Evolutionary conservation across 2,113 vertebrate species (phyloP), one percentile per base, ranked within the genome.

Genomic region (Coturnix japonica): DNA sequence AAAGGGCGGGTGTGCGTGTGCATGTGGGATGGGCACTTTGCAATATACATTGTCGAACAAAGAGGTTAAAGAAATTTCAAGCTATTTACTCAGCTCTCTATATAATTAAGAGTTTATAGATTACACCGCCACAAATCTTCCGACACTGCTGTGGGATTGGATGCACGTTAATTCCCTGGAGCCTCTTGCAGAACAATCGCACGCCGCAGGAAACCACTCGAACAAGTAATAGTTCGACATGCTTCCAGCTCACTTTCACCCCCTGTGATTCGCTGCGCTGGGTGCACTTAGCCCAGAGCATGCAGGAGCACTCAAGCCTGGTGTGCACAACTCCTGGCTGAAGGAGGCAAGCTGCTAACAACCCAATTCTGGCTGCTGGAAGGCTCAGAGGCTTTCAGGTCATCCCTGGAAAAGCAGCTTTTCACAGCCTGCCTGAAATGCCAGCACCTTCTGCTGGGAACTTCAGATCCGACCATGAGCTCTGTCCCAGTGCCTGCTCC

Each of bases 51-150:
- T 64, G 0, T 2, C 44, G 79, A 93, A 96, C 81, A 89, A 96
- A 96, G 92, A 83, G 81, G 81, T 94, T 80, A 87, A 93, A 93
- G 89, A 80, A 30, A 85, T 93, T 91, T 73, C 64, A 67, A 85
- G 69, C 56, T 70, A 89, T 91, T 94, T 94, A 73, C 71, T 66
- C 89, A 85, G 86, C 84, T 79, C 65, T 70, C 26, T n/a, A 23
- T 78, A 21, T 80, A 77, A 94, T 85, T 72, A 85, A 61, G 92
- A 80, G 76, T 80, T 82, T 85, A 85, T 47, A 77, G 79, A 94
- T 95, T 82, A 85, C 35, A 57, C 23, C 0, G 0, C 39, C 64
- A 47, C 67, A 87, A 84, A 89, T 41, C 21, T 81, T 73, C 64
- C 0, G 2, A 89, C 89, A 74, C 3, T 75, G 79, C 64, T 82